Conservation (phyloP, 2,888 invertebrate species). For the Dyspetes luteomarginatus region DNA sequence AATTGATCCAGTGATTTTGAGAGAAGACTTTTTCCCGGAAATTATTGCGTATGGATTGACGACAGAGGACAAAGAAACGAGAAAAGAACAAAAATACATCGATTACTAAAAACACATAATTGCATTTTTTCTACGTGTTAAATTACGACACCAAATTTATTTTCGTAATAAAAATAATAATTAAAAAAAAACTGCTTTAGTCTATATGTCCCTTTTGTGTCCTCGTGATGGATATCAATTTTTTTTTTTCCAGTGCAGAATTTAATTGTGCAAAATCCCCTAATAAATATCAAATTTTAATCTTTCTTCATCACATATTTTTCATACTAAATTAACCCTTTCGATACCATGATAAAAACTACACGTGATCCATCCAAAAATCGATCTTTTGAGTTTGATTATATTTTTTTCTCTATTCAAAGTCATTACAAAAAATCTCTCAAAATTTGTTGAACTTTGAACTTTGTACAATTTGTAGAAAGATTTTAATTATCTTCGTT, state of each 20-base stretch:
- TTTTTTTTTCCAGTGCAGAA: neutral
- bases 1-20: constrained; percentile 83
- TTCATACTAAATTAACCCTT: too few relatives aligned
- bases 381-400: too few relatives aligned
- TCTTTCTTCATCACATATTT: neutral
- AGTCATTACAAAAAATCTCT: too few relatives aligned
- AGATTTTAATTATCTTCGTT: too few relatives aligned
- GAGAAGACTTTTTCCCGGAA: constrained; percentile 79
- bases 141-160: neutral
- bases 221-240: constrained; percentile 5
- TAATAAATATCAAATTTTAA: neutral
- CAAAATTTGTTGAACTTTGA: too few relatives aligned
- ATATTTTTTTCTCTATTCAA: too few relatives aligned
- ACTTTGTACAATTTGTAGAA: too few relatives aligned
- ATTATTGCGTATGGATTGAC: constrained; percentile 68
- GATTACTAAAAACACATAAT: constrained; percentile 47
- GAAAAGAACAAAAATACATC: constrained; percentile 58
- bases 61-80: constrained; percentile 65
- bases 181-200: neutral
- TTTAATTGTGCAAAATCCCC: neutral
- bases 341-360: too few relatives aligned
- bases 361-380: too few relatives aligned
- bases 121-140: constrained; percentile 12
- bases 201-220: neutral
- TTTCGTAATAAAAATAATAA: neutral